Evolutionary conservation across 2,113 vertebrate genomes (phyloP).

Genomic region (Abramis brama): DNA sequence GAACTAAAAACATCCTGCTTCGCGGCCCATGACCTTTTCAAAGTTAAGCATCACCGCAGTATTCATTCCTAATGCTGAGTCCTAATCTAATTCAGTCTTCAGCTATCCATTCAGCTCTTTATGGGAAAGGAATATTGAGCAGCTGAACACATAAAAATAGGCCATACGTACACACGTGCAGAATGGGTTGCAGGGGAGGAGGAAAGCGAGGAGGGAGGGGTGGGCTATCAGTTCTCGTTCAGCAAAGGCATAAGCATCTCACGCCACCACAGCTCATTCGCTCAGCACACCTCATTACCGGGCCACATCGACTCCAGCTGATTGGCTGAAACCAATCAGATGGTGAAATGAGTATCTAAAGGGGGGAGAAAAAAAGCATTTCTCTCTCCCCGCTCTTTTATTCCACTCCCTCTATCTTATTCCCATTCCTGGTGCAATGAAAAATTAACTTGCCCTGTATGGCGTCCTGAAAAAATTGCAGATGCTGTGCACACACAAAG

Average conservation of each 20-base stretch:
- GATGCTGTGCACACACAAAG: conserved; percentile 65
- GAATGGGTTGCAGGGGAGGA: conserved; percentile 18
- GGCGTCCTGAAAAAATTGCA: conserved; percentile 70
- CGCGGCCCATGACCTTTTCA: not conserved
- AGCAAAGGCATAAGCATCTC: not conserved
- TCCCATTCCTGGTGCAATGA: conserved; percentile 65
- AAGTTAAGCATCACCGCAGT: not conserved
- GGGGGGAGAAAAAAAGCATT: not conserved
- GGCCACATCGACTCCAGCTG: conserved; percentile 72
- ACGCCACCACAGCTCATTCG: conserved; percentile 13
- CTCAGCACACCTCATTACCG: conserved; percentile 68
- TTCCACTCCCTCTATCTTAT: conserved; percentile 11
- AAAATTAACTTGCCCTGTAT: conserved; percentile 74
- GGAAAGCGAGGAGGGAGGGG: not conserved
- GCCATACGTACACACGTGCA: conserved; percentile 18
- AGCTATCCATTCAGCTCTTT: conserved; percentile 10
- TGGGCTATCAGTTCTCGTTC: conserved; percentile 21
- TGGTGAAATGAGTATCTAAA: conserved; percentile 70
- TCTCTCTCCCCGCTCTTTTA: conserved; percentile 35
- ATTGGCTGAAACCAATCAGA: conserved; percentile 77
- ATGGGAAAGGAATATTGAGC: conserved; percentile 24
- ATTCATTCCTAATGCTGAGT: not conserved
- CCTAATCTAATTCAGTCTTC: not conserved
- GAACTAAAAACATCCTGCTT: not conserved
- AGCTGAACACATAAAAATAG: conserved; percentile 31